Conservation (phyloP, 2,797 vertebrate species). For the Falco novaeseelandiae region DNA sequence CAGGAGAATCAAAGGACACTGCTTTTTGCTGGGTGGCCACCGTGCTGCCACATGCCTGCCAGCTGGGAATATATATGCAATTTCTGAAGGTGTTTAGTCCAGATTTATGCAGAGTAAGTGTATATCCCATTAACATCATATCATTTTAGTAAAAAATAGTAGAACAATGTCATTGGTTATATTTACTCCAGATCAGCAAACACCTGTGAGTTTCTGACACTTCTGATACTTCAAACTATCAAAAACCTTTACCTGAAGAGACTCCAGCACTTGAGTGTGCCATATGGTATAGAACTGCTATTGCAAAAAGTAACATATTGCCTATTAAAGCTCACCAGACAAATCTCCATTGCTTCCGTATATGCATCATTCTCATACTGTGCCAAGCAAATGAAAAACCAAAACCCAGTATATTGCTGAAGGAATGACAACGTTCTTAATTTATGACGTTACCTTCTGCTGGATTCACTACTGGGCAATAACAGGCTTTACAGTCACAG, state of each 20-base stretch:
- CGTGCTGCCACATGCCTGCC: accelerated
- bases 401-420: not conserved
- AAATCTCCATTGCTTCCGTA: not conserved
- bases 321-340: not conserved
- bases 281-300: not conserved
- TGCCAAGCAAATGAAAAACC: not conserved
- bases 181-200: not conserved
- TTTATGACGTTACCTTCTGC: not conserved
- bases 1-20: not conserved
- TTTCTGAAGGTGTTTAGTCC: not conserved
- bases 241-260: not conserved
- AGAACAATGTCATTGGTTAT: not conserved
- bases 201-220: not conserved
- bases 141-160: not conserved
- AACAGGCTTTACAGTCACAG: not conserved
- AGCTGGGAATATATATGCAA: not conserved
- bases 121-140: not conserved
- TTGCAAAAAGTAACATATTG: constrained; percentile 1
- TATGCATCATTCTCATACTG: not conserved
- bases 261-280: not conserved
- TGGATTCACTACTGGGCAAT: not conserved
- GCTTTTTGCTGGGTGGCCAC: not conserved
- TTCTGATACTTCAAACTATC: not conserved
- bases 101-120: not conserved
- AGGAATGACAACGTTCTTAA: not conserved